Percentiles rank a stretch among this genome's conserved stretches.
phyloP scores from a whole-genome alignment of 2,797 vertebrate genomes.

The Phalanger gymnotis region DNA sequence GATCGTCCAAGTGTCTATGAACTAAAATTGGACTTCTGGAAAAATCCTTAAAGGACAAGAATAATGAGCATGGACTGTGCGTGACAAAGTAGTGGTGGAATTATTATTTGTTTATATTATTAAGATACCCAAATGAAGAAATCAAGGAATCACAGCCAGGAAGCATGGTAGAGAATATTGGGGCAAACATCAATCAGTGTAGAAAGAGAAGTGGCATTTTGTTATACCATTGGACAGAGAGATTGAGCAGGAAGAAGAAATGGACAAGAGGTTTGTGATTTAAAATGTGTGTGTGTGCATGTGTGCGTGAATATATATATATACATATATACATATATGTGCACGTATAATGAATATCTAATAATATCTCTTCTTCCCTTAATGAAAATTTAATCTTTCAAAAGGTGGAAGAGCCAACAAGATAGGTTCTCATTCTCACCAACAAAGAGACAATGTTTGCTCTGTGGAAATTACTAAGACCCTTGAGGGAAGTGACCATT shows the following conservation, averaged over 20 bases:
- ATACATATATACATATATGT: too few relatives aligned
- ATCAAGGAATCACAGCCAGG: not conserved
- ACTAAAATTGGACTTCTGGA: not conserved
- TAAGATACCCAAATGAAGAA: not conserved
- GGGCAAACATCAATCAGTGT: not conserved
- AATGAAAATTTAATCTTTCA: too few relatives aligned
- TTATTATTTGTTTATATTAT: not conserved
- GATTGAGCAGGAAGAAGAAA: not conserved
- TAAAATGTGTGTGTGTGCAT: too few relatives aligned
- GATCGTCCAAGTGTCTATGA: not conserved
- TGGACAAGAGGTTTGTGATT: not conserved
- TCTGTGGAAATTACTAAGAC: too few relatives aligned
- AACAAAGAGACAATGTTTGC: too few relatives aligned
- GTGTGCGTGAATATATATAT: too few relatives aligned
- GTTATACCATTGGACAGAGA: not conserved
- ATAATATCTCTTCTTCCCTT: too few relatives aligned
- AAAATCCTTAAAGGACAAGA: not conserved
- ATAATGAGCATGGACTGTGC: not conserved
- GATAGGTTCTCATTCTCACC: too few relatives aligned
- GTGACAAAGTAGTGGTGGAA: not conserved
- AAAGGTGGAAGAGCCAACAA: too few relatives aligned
- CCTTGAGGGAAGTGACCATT: too few relatives aligned
- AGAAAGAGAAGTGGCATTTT: not conserved
- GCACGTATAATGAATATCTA: too few relatives aligned
- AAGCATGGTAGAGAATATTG: not conserved